Evolutionary conservation across 2,888 invertebrate genomes (phyloP).

Genomic region (Branchellion lobata): DNA sequence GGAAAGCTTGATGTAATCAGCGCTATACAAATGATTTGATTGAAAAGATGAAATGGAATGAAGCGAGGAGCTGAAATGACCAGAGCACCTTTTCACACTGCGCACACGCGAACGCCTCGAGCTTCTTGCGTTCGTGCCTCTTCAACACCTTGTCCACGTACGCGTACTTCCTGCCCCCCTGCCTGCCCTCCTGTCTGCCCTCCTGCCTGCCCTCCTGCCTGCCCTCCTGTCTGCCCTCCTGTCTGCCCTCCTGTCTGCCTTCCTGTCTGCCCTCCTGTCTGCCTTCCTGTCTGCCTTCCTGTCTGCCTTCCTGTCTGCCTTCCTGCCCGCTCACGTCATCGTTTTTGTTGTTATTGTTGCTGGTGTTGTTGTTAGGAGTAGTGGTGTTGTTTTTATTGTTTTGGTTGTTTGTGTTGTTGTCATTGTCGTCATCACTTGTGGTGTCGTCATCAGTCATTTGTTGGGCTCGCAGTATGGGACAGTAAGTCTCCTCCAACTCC

Average conservation of each 20-base stretch:
- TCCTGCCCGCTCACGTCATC: not conserved
- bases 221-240: slow-evolving; percentile 44
- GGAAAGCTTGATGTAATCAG: no score
- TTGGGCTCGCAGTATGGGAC: slow-evolving; percentile 20
- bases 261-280: slow-evolving; percentile 11
- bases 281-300: slow-evolving; percentile 29
- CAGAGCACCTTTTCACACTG: slow-evolving; percentile 57
- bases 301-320: slow-evolving; percentile 50
- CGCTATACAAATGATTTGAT: no score
- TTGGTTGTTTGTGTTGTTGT: not conserved
- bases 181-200: not conserved
- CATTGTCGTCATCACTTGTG: not conserved
- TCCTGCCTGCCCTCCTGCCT: not conserved
- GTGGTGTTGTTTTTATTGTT: not conserved
- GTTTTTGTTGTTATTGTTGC: not conserved
- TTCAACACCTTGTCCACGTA: slow-evolving; percentile 59
- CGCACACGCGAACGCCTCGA: slow-evolving; percentile 58
- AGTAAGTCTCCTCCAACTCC: slow-evolving; percentile 26
- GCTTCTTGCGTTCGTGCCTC: slow-evolving; percentile 56
- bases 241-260: not conserved
- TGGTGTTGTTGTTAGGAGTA: not conserved
- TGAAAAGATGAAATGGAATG: no score
- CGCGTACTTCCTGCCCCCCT: slow-evolving; percentile 51
- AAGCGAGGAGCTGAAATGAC: no score
- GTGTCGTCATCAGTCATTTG: not conserved